Conservation (phyloP, 2,888 invertebrate species). For the Globia sparganii region DNA sequence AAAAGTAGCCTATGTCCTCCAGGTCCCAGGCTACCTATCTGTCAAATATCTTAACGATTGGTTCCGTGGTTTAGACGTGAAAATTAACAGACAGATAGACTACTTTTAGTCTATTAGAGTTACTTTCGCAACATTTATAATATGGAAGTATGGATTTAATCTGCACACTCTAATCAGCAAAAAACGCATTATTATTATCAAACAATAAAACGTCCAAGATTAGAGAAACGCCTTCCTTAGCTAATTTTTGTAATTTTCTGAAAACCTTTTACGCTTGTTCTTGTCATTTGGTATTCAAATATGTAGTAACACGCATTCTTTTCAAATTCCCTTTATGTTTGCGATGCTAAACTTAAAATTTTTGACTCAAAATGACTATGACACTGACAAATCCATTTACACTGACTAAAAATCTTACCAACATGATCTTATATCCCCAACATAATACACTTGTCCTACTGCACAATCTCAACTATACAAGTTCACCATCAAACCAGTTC, state of each 20-base stretch:
- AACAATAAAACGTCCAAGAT: neutral
- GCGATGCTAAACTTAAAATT: neutral
- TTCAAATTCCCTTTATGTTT: neutral
- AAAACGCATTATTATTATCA: neutral
- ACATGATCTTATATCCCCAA: neutral
- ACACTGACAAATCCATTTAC: neutral
- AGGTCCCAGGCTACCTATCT: too few species aligned
- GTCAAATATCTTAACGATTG: too few species aligned
- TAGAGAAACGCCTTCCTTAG: neutral
- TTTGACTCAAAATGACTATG: neutral
- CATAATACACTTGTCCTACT: slow-evolving; percentile 25
- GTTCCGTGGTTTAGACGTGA: neutral
- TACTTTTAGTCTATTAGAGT: too few species aligned
- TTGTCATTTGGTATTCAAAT: neutral
- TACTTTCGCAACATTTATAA: neutral
- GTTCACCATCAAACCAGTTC: slow-evolving; percentile 72
- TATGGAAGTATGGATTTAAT: neutral
- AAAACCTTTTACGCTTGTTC: neutral
- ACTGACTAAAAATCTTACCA: neutral
- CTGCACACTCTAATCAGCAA: neutral
- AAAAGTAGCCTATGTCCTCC: neutral
- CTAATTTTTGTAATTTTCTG: neutral
- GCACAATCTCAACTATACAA: slow-evolving; percentile 9
- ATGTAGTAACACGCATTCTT: neutral
- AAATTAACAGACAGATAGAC: neutral